Evolutionary conservation across 2,113 vertebrate species (phyloP), one percentile per base, ranked within the genome.

Genomic region (Panthera leo): DNA sequence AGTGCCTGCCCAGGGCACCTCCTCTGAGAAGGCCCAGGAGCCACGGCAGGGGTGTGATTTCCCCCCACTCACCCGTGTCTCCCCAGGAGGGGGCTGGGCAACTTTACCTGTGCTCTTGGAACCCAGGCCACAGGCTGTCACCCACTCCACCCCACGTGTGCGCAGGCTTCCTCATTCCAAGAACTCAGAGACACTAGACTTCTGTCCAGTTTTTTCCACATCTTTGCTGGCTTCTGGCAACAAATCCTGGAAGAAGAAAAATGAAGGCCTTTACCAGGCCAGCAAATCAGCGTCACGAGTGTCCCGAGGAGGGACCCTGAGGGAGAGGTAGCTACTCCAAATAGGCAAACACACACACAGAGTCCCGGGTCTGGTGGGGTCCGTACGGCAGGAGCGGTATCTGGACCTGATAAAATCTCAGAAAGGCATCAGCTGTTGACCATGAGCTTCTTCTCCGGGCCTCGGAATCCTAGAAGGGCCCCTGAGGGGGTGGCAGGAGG

Each of bases 161-260:
- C 21, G 34, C 5, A 68, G 18, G 7, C 39, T 96, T 96, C 92
- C 92, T 96, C 75, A 16, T 97, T 98, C 97, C 61, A 83, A 79
- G 97, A 96, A 98, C 84, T 75, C 55, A 18, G 1, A 85, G 34
- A 51, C 0, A 4, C 7, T 29, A 14, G 53, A 45, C 31, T 36
- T 36, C 85, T 31, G 6, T 45, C 61, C 94, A 87, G 65, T n/a
- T 15, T 85, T 94, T 16, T 85, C 65, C 73, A 48, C 1, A 11
- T 91, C 89, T 92, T 55, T 23, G 8, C 14, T 10, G 11, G 68
- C 53, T 19, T 10, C 55, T 88, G 84, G 75, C 76, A 39, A 76
- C 0, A 14, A 3, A 13, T 39, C 45, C 58, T 51, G 65, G 87
- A 93, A 95, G 29, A 16, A 70, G 71, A 51, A 36, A 94, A 34